Conservation (phyloP, 1,140 invertebrate genomes). For the Oedothorax gibbosus region DNA sequence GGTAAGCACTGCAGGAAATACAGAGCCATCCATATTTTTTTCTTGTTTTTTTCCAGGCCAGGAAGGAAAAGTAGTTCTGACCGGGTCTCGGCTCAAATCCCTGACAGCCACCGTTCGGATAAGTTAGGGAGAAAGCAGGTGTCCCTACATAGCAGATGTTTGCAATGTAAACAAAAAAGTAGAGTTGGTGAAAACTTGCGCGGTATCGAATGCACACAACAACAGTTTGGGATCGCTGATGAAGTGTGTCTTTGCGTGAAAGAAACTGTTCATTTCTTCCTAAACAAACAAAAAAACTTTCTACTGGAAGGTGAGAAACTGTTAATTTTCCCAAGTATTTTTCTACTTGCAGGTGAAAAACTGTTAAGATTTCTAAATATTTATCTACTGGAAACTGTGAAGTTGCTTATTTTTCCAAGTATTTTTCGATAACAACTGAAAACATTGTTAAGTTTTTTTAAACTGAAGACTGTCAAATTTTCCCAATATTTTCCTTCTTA, state of each 20-base stretch:
- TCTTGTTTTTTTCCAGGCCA: constrained; percentile 10
- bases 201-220: not conserved
- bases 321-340: too few species aligned
- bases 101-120: constrained; percentile 15
- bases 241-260: not conserved
- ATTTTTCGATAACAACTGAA: too few species aligned
- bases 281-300: not conserved
- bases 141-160: constrained; percentile 29
- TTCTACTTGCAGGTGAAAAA: too few species aligned
- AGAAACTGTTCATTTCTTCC: not conserved
- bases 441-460: too few species aligned
- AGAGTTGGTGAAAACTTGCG: constrained; percentile 9
- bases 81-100: constrained; percentile 1
- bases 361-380: too few species aligned
- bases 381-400: too few species aligned
- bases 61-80: constrained; percentile 30
- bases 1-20: constrained; percentile 22
- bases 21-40: constrained; percentile 1
- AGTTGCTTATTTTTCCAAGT: too few species aligned
- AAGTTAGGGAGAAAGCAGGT: constrained; percentile 30
- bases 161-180: constrained; percentile 40
- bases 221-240: not conserved
- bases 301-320: not conserved
- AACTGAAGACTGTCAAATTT: too few species aligned
- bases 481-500: too few species aligned